A percentile compares a stretch with the other conserved stretches of the same genome.
These are phyloP conservation scores for Bemisia tabaci DNA, from an alignment of 1,140 invertebrate genomes.

Conservation along the genomic window DNA sequence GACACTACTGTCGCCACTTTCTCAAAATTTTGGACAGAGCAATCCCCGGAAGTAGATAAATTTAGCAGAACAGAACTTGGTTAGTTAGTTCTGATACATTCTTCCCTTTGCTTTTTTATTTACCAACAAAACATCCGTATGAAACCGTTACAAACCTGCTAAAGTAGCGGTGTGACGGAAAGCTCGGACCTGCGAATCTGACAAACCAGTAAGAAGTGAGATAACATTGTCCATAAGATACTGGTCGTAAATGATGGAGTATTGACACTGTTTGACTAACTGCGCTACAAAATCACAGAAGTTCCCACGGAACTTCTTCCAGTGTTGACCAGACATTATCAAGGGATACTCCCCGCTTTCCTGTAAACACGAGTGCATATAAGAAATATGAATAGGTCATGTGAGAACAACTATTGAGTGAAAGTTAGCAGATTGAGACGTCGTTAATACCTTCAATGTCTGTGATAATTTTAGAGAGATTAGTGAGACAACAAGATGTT, in stretches of 20 bases:
- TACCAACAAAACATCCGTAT: too few species aligned
- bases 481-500: too few species aligned
- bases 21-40: too few species aligned
- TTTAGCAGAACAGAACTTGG: too few species aligned
- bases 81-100: too few species aligned
- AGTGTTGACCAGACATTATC: conserved; percentile 91
- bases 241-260: conserved; percentile 98
- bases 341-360: conserved; percentile 98
- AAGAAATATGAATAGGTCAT: conserved; percentile 15
- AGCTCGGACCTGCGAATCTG: conserved; percentile 95
- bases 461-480: too few species aligned
- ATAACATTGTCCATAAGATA: conserved; percentile 99
- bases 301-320: conserved; percentile 93
- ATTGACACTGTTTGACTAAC: conserved; percentile 93
- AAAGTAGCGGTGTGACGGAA: conserved; percentile 98
- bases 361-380: conserved; percentile 30
- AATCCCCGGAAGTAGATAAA: too few species aligned
- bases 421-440: too few species aligned
- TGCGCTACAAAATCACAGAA: conserved; percentile 97
- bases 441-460: too few species aligned
- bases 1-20: too few species aligned
- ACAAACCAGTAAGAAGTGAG: conserved; percentile 88
- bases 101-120: too few species aligned
- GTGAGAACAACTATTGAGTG: too few species aligned
- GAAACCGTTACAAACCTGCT: conserved; percentile 44